Conservation (phyloP, 2,888 invertebrate species). For the Toxonevra muliebris region DNA sequence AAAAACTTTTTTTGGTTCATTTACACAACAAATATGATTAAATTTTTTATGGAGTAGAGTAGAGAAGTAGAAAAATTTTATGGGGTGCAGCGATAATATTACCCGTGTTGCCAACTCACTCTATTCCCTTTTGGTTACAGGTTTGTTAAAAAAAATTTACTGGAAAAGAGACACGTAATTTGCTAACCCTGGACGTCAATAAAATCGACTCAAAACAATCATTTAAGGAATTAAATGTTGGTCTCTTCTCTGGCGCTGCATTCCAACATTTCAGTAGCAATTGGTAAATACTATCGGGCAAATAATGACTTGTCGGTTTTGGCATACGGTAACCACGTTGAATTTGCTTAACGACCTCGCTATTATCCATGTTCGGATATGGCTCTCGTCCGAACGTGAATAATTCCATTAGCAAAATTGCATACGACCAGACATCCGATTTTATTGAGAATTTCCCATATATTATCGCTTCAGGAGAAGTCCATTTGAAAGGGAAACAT, state of each 20-base stretch:
- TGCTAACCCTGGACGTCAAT: slow-evolving; percentile 79
- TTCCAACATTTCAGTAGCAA: slow-evolving; percentile 97
- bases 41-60: too few relatives aligned
- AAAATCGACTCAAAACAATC: slow-evolving; percentile 97
- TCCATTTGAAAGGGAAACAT: slow-evolving; percentile 98
- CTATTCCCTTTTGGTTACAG: too few relatives aligned
- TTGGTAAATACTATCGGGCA: slow-evolving; percentile 93
- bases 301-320: slow-evolving; percentile 85
- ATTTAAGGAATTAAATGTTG: slow-evolving; percentile 95
- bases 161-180: slow-evolving; percentile 27
- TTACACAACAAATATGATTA: too few relatives aligned
- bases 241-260: slow-evolving; percentile 90
- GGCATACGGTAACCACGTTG: slow-evolving; percentile 97
- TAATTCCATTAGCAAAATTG: slow-evolving; percentile 91
- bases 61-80: too few relatives aligned
- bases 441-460: slow-evolving; percentile 96
- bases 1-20: too few relatives aligned
- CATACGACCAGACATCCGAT: slow-evolving; percentile 98
- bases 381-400: slow-evolving; percentile 97
- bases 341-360: slow-evolving; percentile 95
- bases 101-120: too few relatives aligned
- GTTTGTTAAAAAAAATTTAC: too few relatives aligned
- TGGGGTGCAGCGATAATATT: too few relatives aligned
- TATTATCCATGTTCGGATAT: slow-evolving; percentile 95
- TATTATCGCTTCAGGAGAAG: slow-evolving; percentile 93